Evolutionary conservation across 1,140 invertebrate species (phyloP), one percentile per base, ranked within the genome.

Genomic region (Arctopsyche grandis): DNA sequence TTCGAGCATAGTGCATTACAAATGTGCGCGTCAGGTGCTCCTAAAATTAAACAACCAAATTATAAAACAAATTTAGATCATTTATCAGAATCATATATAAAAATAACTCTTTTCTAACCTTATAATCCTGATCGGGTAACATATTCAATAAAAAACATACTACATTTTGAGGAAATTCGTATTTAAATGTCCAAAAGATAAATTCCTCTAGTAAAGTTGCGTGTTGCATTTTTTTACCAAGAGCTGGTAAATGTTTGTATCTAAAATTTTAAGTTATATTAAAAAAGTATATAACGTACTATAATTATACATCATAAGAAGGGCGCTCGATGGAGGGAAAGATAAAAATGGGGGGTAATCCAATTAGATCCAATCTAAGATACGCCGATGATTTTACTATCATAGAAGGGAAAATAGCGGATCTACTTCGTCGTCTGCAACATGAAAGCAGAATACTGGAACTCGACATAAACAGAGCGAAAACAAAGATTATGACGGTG

Each of bases 111-210:
- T n/a, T 12, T 12, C 26, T 38, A 81, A 95, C 94, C 91, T 99
- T 99, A 86, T 99, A 99, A 84, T 96, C 93, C 73, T 94, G 93
- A 90, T 99, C 97, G 1, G 97, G 97, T 77, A 99, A 88, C 93
- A 99, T 96, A 86, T 98, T 98, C 12, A 99, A 90, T n/a, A 99
- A 87, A 63, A 99, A 92, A 84, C 97, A 99, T 10, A 99, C 97
- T 46, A 99, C 91, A 84, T 98, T 98, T 87, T 99, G 96, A 1
- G 97, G 97, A 89, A 99, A 99, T 88, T 99, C 97, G 88, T 95
- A 98, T 85, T 96, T 96, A 24, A 99, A 96, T 19, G 96, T 98
- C 97, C 98, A 99, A 89, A 99, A 99, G 81, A 99, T 95, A 74
- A 99, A 91, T 89, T 99, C 97, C 86, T 99, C 97, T 19, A 99